Base-by-base conservation (phyloP, 2,797 vertebrate genomes). In the Lacerta bilineata region DNA sequence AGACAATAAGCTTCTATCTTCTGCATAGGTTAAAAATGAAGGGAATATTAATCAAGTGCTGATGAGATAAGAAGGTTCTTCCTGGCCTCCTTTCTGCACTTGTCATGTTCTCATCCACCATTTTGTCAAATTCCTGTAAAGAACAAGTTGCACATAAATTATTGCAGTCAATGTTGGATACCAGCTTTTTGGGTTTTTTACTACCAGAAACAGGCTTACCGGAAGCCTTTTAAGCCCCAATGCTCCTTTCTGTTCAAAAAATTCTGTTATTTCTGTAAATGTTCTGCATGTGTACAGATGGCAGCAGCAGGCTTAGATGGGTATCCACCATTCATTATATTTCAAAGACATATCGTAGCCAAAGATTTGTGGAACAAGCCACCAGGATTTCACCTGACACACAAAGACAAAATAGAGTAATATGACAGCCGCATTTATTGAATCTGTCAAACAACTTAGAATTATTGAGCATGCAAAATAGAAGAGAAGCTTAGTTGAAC, bases 11-110 rank as follows among this genome's bases (percentile, higher is more conserved):
- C 43, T 61, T 29, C 15, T 46, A 2, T 64, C 2, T 61, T 77
- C 20, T 77, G 17, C 4, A 69, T 36, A 80, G 36, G 33, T 84
- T 15, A 27, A 72, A 72, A 83, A 68, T 36, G 39, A 36, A 23
- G 55, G 36, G 11, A 27, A n/a, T 79, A 50, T 43, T 71, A 74
- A 64, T 74, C 33, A 79, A 84, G 20, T 43, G 23, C 27, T 72
- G 87, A 79, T 69, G 33, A 84, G 87, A 79, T 69, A 27, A 84
- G 33, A 41, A 18, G 41, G 3, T 77, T 68, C 5, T 82, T 88
- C 33, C 29, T 68, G 33, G 1, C 64, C 43, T 77, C 27, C 43
- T 77, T 88, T 84, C 64, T 78, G 64, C 36, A 59, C 18, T 81
- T 64, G 25, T 18, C 39, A 29, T 41, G 39, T 23, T 10, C 9